Conservation (phyloP, 1,140 invertebrate genomes). For the Drosophila sechellia region DNA sequence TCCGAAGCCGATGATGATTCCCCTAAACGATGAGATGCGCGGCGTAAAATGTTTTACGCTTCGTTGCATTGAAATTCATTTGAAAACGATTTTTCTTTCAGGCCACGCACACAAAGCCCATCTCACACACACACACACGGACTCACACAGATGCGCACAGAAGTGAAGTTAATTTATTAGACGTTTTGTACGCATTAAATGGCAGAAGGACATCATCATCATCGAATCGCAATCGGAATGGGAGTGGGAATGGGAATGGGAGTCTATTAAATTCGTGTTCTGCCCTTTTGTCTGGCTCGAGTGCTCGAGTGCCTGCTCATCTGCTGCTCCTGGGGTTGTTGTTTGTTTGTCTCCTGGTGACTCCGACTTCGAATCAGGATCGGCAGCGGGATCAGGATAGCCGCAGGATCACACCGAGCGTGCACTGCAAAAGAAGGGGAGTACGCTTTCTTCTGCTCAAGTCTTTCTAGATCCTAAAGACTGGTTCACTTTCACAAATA, state of each 20-base stretch:
- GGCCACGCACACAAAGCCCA: constrained; percentile 76
- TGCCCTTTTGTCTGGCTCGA: constrained; percentile 70
- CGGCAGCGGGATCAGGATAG: constrained; percentile 53
- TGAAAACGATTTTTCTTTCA: constrained; percentile 82
- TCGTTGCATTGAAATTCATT: constrained; percentile 84
- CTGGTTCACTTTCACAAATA: too few species aligned
- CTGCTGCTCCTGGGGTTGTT: constrained; percentile 67
- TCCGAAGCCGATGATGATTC: constrained; percentile 10
- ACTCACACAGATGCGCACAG: constrained; percentile 42
- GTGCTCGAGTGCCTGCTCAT: constrained; percentile 50
- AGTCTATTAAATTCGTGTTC: constrained; percentile 83
- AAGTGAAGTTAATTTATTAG: constrained; percentile 84
- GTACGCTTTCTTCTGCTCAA: neutral
- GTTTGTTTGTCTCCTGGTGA: constrained; percentile 66
- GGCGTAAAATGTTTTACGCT: constrained; percentile 82
- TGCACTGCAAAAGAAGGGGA: constrained; percentile 8
- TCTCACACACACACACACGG: constrained; percentile 29
- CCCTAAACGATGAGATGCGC: constrained; percentile 36
- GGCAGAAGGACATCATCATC: constrained; percentile 81
- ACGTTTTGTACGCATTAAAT: constrained; percentile 82
- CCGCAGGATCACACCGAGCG: constrained; percentile 37
- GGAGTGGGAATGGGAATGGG: constrained; percentile 2
- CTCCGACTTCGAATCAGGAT: constrained; percentile 59
- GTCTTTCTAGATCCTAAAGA: too few species aligned
- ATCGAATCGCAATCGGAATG: constrained; percentile 19